These are phyloP conservation scores for Trichomycterus rosablanca DNA, from an alignment of 2,113 vertebrate species.

Conservation along the genomic window DNA sequence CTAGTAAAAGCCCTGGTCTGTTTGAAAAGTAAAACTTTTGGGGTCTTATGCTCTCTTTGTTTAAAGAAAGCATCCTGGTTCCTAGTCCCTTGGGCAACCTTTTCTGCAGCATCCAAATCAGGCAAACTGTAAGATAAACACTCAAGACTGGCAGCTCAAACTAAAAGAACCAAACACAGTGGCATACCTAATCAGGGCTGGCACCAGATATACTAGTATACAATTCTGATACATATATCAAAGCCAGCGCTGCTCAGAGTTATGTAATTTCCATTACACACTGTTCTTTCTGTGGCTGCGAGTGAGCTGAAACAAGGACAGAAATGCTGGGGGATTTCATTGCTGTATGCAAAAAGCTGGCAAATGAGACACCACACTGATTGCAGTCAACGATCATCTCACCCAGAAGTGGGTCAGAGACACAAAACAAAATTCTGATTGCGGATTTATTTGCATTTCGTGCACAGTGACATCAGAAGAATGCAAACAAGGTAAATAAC, in stretches of 20 bases:
- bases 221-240: slow-evolving; percentile 2
- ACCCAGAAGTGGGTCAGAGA: slow-evolving; percentile 33
- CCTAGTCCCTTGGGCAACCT: slow-evolving; percentile 17
- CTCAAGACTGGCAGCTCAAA: slow-evolving; percentile 9
- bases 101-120: slow-evolving; percentile 44
- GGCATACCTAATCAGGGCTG: slow-evolving; percentile 25
- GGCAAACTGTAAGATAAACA: slow-evolving; percentile 42
- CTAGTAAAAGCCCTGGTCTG: slow-evolving; percentile 31
- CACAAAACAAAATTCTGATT: neutral
- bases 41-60: neutral
- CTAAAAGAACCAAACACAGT: slow-evolving; percentile 6
- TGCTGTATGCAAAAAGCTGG: slow-evolving; percentile 20
- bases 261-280: neutral
- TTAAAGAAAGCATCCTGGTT: slow-evolving; percentile 18
- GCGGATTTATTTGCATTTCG: slow-evolving; percentile 14
- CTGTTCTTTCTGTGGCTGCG: neutral
- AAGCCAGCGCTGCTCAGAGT: slow-evolving; percentile 1
- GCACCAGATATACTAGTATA: neutral
- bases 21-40: slow-evolving; percentile 23
- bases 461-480: neutral
- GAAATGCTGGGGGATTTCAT: slow-evolving; percentile 2
- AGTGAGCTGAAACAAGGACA: slow-evolving; percentile 1
- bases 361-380: slow-evolving; percentile 30
- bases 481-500: slow-evolving; percentile 16
- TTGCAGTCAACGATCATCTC: slow-evolving; percentile 22